Evolutionary conservation across 1,140 invertebrate species (phyloP).

Genomic region (Schlechtendalia chinensis): DNA sequence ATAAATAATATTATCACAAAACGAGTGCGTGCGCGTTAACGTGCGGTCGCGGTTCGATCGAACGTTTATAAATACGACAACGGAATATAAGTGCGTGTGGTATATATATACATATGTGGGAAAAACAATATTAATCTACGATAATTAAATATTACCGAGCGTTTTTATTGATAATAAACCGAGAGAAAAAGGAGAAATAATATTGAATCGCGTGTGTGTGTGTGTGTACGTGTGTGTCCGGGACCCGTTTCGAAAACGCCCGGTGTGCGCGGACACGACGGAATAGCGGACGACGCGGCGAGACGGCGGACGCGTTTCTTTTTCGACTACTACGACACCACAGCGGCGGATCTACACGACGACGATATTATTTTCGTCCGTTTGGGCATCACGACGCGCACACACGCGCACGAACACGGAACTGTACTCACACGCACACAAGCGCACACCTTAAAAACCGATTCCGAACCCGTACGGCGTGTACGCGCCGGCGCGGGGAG

Average conservation of each 20-base stretch:
- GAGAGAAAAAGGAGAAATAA: neutral
- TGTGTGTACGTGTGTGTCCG: too few relatives aligned
- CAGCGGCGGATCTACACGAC: conserved; percentile 37
- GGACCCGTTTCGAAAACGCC: conserved; percentile 40
- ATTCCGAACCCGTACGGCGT: conserved; percentile 40
- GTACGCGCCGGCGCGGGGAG: neutral
- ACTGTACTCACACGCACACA: neutral
- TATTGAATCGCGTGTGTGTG: neutral
- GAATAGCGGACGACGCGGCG: neutral
- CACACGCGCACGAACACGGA: conserved; percentile 12
- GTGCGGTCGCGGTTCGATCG: neutral
- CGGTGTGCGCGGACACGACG: conserved; percentile 18
- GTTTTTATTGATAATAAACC: too few relatives aligned
- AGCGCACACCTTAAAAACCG: conserved; percentile 28
- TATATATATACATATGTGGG: too few relatives aligned
- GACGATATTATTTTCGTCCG: conserved; percentile 45
- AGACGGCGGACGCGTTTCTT: conserved; percentile 27
- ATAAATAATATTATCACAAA: neutral
- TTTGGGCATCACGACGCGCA: conserved; percentile 35
- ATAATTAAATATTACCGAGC: too few relatives aligned
- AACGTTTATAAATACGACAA: neutral
- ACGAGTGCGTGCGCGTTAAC: neutral
- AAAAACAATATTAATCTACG: neutral
- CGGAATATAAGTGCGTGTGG: too few relatives aligned
- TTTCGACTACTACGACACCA: conserved; percentile 6